phyloP scores from a whole-genome alignment of 2,888 invertebrate genomes.

The Masnerella sp. region DNA sequence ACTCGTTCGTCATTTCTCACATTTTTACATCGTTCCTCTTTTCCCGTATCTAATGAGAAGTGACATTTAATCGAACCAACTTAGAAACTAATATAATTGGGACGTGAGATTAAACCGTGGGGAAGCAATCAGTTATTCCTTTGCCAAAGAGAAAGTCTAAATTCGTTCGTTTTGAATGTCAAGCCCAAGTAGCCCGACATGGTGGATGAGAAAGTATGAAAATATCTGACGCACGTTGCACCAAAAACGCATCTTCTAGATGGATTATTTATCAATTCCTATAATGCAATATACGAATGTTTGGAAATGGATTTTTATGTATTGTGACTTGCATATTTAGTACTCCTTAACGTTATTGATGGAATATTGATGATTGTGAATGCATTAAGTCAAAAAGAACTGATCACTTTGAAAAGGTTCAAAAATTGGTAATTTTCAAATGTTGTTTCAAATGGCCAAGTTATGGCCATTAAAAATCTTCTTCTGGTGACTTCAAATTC shows the following conservation, averaged over 20 bases:
- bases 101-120: constrained; percentile 50
- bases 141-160: constrained; percentile 50
- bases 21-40: constrained; percentile 40
- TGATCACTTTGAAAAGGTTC: too few relatives aligned
- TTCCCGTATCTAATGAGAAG: constrained; percentile 60
- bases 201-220: constrained; percentile 36
- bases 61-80: constrained; percentile 56
- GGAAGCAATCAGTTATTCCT: constrained; percentile 27
- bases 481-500: too few relatives aligned
- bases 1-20: constrained; percentile 60
- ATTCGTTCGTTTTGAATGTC: constrained; percentile 24
- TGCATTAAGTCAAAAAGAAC: too few relatives aligned
- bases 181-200: constrained; percentile 3
- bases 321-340: too few relatives aligned
- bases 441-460: too few relatives aligned
- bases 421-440: too few relatives aligned
- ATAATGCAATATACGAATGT: too few relatives aligned
- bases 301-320: too few relatives aligned
- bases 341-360: too few relatives aligned
- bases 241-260: constrained; percentile 11
- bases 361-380: too few relatives aligned
- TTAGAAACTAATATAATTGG: constrained; percentile 56
- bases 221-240: constrained; percentile 24
- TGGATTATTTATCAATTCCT: too few relatives aligned
- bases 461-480: too few relatives aligned